These are phyloP conservation scores for Ostrea denselamellosa DNA, from an alignment of 1,140 invertebrate genomes.

Conservation along the genomic window DNA sequence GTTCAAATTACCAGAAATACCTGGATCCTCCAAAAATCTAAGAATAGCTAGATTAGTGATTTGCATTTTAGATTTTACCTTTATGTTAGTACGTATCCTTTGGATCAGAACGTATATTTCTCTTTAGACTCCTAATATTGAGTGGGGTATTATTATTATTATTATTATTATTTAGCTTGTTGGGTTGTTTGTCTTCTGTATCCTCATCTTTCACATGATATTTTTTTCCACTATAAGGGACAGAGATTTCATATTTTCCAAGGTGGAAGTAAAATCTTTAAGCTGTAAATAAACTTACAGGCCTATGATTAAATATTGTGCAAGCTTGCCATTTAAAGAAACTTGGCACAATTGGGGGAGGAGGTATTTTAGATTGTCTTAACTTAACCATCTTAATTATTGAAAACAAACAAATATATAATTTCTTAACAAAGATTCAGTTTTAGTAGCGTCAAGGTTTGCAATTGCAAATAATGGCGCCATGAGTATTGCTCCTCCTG, in stretches of 20 bases:
- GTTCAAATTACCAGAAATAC: constrained; percentile 82
- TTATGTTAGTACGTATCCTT: constrained; percentile 61
- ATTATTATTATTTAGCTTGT: too few species aligned
- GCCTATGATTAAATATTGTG: too few species aligned
- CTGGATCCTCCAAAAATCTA: constrained; percentile 69
- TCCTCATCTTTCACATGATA: too few species aligned
- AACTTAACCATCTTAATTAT: background rate
- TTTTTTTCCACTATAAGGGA: too few species aligned
- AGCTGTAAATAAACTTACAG: too few species aligned
- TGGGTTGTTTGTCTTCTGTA: too few species aligned
- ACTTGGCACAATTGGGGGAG: background rate
- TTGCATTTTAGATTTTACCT: constrained; percentile 46
- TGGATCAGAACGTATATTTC: background rate
- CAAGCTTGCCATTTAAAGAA: background rate
- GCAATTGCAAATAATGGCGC: background rate
- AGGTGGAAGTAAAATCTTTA: too few species aligned
- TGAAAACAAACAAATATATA: background rate
- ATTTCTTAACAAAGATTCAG: background rate
- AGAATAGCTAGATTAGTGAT: constrained; percentile 42
- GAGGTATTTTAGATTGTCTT: too few species aligned
- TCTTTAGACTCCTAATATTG: too few species aligned
- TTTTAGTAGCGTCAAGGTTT: background rate
- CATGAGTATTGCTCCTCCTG: background rate
- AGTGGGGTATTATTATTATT: too few species aligned
- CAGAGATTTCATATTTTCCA: too few species aligned